Base-by-base conservation (phyloP, 2,888 invertebrate species). In the Protula sp. region DNA sequence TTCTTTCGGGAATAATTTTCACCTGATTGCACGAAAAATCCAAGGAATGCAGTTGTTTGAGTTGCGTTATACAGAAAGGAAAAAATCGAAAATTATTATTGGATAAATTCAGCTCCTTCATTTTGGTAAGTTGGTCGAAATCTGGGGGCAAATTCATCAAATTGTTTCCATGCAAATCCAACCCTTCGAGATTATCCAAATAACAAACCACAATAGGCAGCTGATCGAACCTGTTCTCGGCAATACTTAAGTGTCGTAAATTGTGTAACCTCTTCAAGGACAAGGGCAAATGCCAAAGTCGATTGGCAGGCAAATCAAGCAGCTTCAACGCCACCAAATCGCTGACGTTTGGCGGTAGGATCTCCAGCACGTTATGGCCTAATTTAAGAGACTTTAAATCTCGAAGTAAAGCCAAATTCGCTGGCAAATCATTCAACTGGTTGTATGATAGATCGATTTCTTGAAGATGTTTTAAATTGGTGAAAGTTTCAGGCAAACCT, bases 191-290 rank as follows among this genome's bases (percentile, higher is more conserved):
- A 1, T 57, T 51, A n/a, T 47, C 48, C 55, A 70, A 26, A 19
- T 51, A 30, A 26, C 65, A 65, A 27, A 72, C 54, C 3, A 31
- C 50, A 2, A 56, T 47, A 1, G 70, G 71, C n/a, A 71, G 63
- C 55, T 75, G 73, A 56, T 77, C 77, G 60, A 79, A 74, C 48
- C 63, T 65, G 65, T 80, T 80, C 55, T 74, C 70, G 2, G 74
- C 66, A 26, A 78, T 58, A 60, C 76, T 73, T 0, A 80, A 66
- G 24, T 69, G 67, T 27, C 69, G 67, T 19, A 69, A 57, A 45
- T 60, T 54, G 48, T 67, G 61, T 26, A 79, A 64, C 30, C 71
- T 70, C 29, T 66, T 67, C 5, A 77, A 62, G 26, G 74, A 70
- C 54, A 74, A 73, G 2, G 80, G 79, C 4, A 80, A 60, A 55